Percentiles rank a stretch among this genome's conserved stretches.
Conservation (phyloP, 1,140 invertebrate species). For the Eupeodes corollae region DNA sequence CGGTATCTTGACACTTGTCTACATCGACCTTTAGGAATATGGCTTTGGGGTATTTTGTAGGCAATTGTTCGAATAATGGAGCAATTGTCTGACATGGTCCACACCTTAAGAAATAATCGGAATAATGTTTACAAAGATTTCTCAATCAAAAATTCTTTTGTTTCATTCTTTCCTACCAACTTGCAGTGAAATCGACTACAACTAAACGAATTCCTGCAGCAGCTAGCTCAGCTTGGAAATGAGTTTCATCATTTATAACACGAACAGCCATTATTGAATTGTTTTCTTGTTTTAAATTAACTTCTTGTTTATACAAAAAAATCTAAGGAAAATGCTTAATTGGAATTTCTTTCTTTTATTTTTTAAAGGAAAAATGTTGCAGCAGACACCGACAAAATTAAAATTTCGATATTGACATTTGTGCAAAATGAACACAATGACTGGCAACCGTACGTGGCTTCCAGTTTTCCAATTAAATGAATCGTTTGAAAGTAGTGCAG, state of each 20-base stretch:
- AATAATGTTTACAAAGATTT: not conserved
- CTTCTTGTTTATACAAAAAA: not conserved
- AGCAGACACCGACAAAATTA: no score
- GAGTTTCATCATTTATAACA: conserved; percentile 50
- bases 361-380: no score
- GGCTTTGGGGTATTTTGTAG: conserved; percentile 73
- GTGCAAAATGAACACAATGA: no score
- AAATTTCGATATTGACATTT: no score
- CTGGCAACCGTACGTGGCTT: no score
- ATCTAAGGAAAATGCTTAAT: not conserved
- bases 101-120: conserved; percentile 51
- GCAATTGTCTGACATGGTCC: conserved; percentile 89
- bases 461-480: no score
- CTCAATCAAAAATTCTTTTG: not conserved
- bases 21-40: conserved; percentile 94
- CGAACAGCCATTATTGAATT: conserved; percentile 25
- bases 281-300: not conserved
- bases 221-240: conserved; percentile 71
- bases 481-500: no score
- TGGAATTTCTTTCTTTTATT: no score
- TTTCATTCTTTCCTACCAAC: conserved; percentile 52
- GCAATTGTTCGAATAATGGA: conserved; percentile 77
- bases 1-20: conserved; percentile 76
- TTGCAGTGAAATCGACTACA: conserved; percentile 87
- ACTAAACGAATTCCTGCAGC: conserved; percentile 78